Evolutionary conservation across 2,797 vertebrate genomes (phyloP), one percentile per base, ranked within the genome.

Genomic region (Phyllotis vaccarum): DNA sequence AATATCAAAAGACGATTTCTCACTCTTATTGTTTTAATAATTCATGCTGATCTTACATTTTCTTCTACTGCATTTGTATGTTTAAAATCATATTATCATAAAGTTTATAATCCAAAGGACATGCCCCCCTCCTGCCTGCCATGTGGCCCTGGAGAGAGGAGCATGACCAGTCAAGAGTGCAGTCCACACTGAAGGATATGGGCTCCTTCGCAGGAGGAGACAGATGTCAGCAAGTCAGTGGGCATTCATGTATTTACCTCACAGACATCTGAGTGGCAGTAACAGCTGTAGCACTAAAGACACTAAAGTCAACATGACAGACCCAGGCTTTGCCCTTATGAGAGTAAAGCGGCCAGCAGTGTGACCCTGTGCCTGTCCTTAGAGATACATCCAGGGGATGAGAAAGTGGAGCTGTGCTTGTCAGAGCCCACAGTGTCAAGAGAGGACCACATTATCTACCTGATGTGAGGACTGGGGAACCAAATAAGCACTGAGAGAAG

Each of bases 41-140:
- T 58, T 85, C 31, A 31, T n/a, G 8, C 14, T 72, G 54, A 46
- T 81, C 81, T 88, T 74, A 86, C 10, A 86, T 64, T 60, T 37
- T 58, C 86, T 17, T 94, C 68, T 62, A 85, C 83, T n/a, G 64
- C 31, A 46, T 10, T 31, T 52, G 6, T 60, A 64, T 54, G 78
- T 37, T 96, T 58, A 81, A 95, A 96, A 87, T 76, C 92, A 91
- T 16, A 89, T 70, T 94, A 80, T 49, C 27, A 89, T 86, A 89
- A 76, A 60, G 86, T 89, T 37, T 80, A 66, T 12, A 37, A 29
- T 68, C 54, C 24, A 19, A 27, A 62, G 31, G 31, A 80, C 22
- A 62, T 5, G n/a, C 17, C 60, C 96, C 40, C 80, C 88, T 96
- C 62, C 79, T 75, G 90, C 40, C 34, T 31, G 64, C 66, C 86